Evolutionary conservation across 1,140 invertebrate species (phyloP).

Genomic region (Pseudachorutes palmiensis): DNA sequence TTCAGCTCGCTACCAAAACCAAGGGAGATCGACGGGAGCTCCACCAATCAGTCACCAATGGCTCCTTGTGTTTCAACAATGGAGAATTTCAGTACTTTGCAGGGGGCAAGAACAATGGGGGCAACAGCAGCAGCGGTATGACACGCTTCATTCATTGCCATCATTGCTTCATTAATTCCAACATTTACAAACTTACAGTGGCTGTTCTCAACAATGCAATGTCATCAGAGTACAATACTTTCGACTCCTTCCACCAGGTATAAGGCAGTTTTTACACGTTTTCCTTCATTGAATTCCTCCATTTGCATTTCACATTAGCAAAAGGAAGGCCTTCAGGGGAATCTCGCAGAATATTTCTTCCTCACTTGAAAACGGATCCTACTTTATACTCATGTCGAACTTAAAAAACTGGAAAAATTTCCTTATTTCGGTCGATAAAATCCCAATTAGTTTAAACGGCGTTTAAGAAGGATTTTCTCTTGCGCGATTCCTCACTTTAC

Average conservation of each 20-base stretch:
- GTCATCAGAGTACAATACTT: conserved; percentile 17
- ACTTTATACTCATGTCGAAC: too few relatives aligned
- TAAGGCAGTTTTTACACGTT: neutral
- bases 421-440: too few relatives aligned
- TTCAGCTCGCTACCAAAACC: conserved; percentile 16
- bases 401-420: too few relatives aligned
- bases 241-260: conserved; percentile 16
- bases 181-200: neutral
- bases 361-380: too few relatives aligned
- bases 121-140: conserved; percentile 2
- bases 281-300: too few relatives aligned
- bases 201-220: conserved; percentile 9
- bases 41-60: conserved; percentile 30
- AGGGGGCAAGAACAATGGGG: conserved; percentile 4
- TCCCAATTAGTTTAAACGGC: too few relatives aligned
- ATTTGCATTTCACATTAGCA: too few relatives aligned
- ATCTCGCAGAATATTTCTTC: too few relatives aligned
- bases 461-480: too few relatives aligned
- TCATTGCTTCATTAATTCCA: neutral
- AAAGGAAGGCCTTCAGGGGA: too few relatives aligned
- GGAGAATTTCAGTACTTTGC: conserved; percentile 14
- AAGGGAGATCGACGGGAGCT: conserved; percentile 18
- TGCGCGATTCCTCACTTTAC: too few relatives aligned
- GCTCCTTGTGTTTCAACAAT: conserved; percentile 29
- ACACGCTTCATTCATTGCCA: neutral